Conservation (phyloP, 2,113 vertebrate genomes). For the Leptocoma aspasia region DNA sequence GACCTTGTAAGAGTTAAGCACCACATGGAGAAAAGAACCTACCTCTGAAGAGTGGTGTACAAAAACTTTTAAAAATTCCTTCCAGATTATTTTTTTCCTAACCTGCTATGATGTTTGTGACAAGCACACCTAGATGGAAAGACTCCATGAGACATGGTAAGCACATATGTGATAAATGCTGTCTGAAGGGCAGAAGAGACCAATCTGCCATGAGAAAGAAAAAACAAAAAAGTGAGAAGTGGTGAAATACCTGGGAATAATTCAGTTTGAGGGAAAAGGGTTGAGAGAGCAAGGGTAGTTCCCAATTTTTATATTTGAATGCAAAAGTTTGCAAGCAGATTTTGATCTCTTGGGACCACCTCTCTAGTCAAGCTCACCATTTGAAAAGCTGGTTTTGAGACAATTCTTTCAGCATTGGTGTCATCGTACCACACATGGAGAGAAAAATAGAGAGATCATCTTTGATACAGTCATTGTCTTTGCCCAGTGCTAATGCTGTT, state of each 20-base stretch:
- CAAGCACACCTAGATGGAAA: background rate
- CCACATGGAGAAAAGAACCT: background rate
- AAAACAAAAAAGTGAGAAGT: background rate
- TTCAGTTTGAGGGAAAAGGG: accelerated
- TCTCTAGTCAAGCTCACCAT: background rate
- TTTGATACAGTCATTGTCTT: background rate
- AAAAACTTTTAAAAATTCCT: background rate
- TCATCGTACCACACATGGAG: background rate
- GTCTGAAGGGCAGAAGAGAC: background rate
- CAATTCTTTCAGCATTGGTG: background rate
- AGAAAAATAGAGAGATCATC: background rate
- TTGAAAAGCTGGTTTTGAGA: background rate
- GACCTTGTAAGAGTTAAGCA: background rate
- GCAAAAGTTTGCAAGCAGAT: background rate
- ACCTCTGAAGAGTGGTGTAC: background rate
- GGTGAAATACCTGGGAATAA: background rate
- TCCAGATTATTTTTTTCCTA: background rate
- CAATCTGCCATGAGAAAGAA: background rate
- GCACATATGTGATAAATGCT: background rate
- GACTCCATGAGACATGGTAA: background rate
- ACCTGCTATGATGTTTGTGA: background rate
- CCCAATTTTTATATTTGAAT: background rate
- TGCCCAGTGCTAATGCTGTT: background rate
- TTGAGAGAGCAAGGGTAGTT: background rate
- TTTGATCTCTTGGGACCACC: background rate